Conservation (phyloP, 2,888 invertebrate genomes). For the Endomychus coccineus region DNA sequence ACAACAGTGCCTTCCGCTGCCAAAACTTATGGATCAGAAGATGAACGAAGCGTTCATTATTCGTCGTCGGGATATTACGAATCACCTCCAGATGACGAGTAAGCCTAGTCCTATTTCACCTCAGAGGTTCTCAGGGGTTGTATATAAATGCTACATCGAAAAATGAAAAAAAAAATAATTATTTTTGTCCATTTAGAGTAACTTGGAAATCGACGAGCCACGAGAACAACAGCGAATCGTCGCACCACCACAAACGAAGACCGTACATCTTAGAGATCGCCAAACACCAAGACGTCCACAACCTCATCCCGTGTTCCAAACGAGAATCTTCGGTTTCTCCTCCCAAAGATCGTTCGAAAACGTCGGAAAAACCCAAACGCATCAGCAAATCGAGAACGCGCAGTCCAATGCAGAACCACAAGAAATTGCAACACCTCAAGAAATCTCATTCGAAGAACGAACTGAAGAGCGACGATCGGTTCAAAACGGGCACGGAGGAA, state of each 20-base stretch:
- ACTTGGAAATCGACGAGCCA: conserved; percentile 46
- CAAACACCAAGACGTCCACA: conserved; percentile 47
- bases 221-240: conserved; percentile 36
- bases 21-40: conserved; percentile 51
- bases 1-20: conserved; percentile 40
- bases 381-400: conserved; percentile 38
- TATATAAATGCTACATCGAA: no score
- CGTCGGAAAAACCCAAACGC: conserved; percentile 38
- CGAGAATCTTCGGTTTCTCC: conserved; percentile 27
- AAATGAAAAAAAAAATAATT: no score
- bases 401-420: conserved; percentile 39
- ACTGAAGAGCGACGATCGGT: conserved; percentile 9
- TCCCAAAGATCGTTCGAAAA: conserved; percentile 29
- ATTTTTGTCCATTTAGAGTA: no score
- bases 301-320: conserved; percentile 17
- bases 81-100: conserved; percentile 64
- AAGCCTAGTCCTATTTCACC: no score
- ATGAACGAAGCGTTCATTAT: conserved; percentile 62
- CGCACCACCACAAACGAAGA: conserved; percentile 61
- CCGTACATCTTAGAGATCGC: conserved; percentile 71
- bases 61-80: conserved; percentile 70
- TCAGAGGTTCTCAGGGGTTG: conserved; percentile 3
- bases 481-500: conserved; percentile 17
- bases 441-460: conserved; percentile 7
- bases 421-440: conserved; percentile 33